Evolutionary conservation across 2,888 invertebrate genomes (phyloP), one percentile per base, ranked within the genome.

Genomic region (Lasioglossum leucozonium): DNA sequence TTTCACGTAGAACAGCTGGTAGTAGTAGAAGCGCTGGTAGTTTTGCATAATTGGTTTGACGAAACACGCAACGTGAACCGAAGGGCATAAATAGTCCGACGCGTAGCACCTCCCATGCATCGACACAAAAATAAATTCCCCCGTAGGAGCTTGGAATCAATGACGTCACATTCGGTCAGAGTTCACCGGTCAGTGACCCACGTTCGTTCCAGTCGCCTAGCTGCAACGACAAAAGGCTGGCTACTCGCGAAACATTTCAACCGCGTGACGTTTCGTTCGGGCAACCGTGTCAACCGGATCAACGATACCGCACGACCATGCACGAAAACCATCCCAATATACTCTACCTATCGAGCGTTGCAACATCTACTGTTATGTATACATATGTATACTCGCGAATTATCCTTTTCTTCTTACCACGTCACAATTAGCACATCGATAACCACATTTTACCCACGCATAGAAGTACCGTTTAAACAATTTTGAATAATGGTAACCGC

Each of bases 181-280:
- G 84, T 86, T 89, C 83, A 86, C 55, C 72, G 90, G 85, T 81
- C 87, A 85, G 55, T 71, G 86, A 91, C 89, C 89, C 72, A 81
- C 44, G 69, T 44, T 51, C 83, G 79, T 81, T 82, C 81, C 81
- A 76, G 72, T 84, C 88, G 90, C 88, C 86, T 90, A 87, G 73
- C 67, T 67, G 51, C 67, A 26, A 40, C 74, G 65, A 58, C 79
- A 79, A 79, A 81, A 79, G 40, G 55, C 40, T 30, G 34, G 10
- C 69, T 34, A 42, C 65, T 26, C 73, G 58, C 72, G 47, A 79
- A 78, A 79, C 75, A 79, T 72, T 71, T 79, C 58, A 82, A 18
- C 62, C 26, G 47, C 51, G 65, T 65, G 55, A 58, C 55, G 34
- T 34, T 51, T 67, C 34, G 47, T 58, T 75, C 34, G 34, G 62